These are phyloP conservation scores for Xestia c-nigrum DNA, from an alignment of 2,888 invertebrate species.

Conservation along the genomic window DNA sequence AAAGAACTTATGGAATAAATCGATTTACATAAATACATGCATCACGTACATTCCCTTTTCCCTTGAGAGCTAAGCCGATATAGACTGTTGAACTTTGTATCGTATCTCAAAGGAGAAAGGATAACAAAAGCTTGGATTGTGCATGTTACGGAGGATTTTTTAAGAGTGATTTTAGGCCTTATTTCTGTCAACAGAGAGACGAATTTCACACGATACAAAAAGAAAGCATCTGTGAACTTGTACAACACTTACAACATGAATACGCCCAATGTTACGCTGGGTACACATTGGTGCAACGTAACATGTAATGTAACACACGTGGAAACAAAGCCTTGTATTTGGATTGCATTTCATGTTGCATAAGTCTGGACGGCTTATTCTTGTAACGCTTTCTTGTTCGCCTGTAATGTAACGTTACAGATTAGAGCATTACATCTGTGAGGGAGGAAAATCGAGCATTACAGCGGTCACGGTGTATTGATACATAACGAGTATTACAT, in stretches of 20 bases:
- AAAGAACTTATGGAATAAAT: not conserved
- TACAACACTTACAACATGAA: not conserved
- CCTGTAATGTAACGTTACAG: too few species aligned
- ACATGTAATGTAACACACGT: too few species aligned
- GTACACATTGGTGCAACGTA: too few species aligned
- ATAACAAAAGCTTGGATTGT: not conserved
- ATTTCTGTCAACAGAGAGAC: not conserved
- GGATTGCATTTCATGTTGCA: too few species aligned
- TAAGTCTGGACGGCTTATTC: too few species aligned
- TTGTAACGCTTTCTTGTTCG: too few species aligned
- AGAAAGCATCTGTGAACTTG: not conserved
- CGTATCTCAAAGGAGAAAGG: not conserved
- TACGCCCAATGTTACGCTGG: not conserved
- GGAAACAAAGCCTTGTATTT: too few species aligned
- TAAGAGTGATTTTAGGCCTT: not conserved
- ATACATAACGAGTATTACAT: too few species aligned
- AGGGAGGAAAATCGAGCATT: too few species aligned
- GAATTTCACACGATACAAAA: not conserved
- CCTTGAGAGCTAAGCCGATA: not conserved
- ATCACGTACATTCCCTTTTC: slow-evolving; percentile 8
- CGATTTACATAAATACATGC: slow-evolving; percentile 13
- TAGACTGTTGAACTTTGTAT: not conserved
- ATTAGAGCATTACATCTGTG: too few species aligned
- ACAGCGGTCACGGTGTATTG: too few species aligned
- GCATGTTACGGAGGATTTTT: not conserved